A percentile compares a stretch with the other conserved stretches of the same genome.
phyloP scores from a whole-genome alignment of 2,113 vertebrate genomes.

The Notechis scutatus region DNA sequence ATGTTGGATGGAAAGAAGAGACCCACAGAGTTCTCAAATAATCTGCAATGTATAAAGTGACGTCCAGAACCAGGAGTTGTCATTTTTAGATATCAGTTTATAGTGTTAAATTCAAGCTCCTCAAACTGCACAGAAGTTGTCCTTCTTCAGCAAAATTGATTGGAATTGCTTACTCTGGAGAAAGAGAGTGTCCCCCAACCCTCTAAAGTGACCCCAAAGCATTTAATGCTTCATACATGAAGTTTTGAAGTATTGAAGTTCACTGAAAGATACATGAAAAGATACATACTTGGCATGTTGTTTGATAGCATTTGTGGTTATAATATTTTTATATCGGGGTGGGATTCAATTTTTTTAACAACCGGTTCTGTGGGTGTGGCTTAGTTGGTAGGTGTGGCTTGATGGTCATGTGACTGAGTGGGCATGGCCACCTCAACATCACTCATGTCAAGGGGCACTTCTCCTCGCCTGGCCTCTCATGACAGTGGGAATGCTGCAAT shows the following conservation, averaged over 20 bases:
- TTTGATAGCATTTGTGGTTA: background rate
- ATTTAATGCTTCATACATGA: background rate
- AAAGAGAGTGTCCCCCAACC: background rate
- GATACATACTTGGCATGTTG: background rate
- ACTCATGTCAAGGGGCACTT: no score
- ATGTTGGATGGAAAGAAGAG: background rate
- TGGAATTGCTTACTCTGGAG: background rate
- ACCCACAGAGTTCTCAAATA: background rate
- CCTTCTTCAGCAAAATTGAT: background rate
- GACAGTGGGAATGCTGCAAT: no score
- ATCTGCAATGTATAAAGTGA: background rate
- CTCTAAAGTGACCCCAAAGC: background rate
- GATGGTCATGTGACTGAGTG: no score
- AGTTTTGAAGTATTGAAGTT: background rate
- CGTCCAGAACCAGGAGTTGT: background rate
- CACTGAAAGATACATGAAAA: background rate
- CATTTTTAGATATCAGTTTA: background rate
- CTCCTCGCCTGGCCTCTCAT: no score
- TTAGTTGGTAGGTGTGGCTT: no score
- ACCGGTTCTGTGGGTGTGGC: no score
- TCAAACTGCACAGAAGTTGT: background rate
- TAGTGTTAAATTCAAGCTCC: background rate
- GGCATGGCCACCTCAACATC: no score
- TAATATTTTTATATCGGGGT: background rate
- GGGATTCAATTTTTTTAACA: no score